Evolutionary conservation across 2,113 vertebrate genomes (phyloP).

Genomic region (Osmerus eperlanus): DNA sequence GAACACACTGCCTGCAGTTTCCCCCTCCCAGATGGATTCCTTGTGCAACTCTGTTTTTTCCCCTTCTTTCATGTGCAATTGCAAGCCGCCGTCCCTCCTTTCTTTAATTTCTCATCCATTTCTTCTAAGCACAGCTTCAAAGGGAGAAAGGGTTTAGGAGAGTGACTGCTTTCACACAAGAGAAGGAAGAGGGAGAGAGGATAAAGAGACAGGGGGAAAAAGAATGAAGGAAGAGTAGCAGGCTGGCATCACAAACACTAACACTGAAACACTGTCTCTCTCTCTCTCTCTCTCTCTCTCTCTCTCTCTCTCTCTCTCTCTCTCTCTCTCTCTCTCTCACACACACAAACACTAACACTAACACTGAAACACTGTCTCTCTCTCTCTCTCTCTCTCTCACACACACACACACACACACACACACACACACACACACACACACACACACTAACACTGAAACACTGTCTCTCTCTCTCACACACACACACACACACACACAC

Average conservation of each 20-base stretch:
- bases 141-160: slow-evolving; percentile 35
- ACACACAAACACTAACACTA: no score
- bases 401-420: background rate
- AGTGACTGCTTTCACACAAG: slow-evolving; percentile 8
- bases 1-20: slow-evolving; percentile 2
- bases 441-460: background rate
- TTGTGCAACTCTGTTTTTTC: slow-evolving; percentile 15
- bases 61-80: slow-evolving; percentile 26
- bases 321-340: no score
- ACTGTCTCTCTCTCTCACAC: background rate
- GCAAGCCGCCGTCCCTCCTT: slow-evolving; percentile 33
- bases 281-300: no score
- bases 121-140: slow-evolving; percentile 47
- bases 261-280: no score
- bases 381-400: background rate
- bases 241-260: background rate
- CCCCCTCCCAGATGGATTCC: slow-evolving; percentile 14
- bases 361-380: no score
- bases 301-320: background rate
- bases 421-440: background rate
- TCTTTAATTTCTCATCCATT: slow-evolving; percentile 42
- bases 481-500: no score
- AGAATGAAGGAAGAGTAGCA: background rate
- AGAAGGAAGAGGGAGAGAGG: background rate
- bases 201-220: background rate